These are phyloP conservation scores for Timandra comae DNA, from an alignment of 2,888 invertebrate species.

Conservation along the genomic window DNA sequence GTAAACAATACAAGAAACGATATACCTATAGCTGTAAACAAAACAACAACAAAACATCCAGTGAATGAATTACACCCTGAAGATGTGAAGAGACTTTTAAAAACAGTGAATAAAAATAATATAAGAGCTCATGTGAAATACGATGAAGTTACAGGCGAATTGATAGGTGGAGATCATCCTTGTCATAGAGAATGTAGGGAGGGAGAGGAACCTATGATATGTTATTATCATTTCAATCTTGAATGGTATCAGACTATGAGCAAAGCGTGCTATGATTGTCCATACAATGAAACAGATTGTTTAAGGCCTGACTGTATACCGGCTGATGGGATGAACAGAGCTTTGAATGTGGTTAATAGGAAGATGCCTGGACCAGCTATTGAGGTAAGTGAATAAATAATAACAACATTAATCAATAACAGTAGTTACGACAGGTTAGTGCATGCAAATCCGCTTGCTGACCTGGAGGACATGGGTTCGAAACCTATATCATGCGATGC, in stretches of 20 bases:
- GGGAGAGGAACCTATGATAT: constrained; percentile 79
- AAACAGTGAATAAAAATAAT: constrained; percentile 40
- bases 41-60: constrained; percentile 29
- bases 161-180: constrained; percentile 67
- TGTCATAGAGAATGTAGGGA: constrained; percentile 81
- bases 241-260: constrained; percentile 92
- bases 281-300: constrained; percentile 85
- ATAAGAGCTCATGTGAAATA: constrained; percentile 53
- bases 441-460: too few species aligned
- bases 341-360: constrained; percentile 88
- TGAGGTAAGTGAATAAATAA: constrained; percentile 84
- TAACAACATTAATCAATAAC: too few species aligned
- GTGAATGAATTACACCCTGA: constrained; percentile 30
- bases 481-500: too few species aligned
- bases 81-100: constrained; percentile 25
- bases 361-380: constrained; percentile 92
- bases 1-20: constrained; percentile 40
- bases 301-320: constrained; percentile 86
- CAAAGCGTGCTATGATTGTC: constrained; percentile 92
- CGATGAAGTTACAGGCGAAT: constrained; percentile 63
- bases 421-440: too few species aligned
- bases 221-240: constrained; percentile 83
- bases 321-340: constrained; percentile 86
- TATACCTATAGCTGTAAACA: constrained; percentile 32
- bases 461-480: too few species aligned